Base-by-base conservation (phyloP, 2,797 vertebrate genomes). In the Pseudotriccus pelzelni region DNA sequence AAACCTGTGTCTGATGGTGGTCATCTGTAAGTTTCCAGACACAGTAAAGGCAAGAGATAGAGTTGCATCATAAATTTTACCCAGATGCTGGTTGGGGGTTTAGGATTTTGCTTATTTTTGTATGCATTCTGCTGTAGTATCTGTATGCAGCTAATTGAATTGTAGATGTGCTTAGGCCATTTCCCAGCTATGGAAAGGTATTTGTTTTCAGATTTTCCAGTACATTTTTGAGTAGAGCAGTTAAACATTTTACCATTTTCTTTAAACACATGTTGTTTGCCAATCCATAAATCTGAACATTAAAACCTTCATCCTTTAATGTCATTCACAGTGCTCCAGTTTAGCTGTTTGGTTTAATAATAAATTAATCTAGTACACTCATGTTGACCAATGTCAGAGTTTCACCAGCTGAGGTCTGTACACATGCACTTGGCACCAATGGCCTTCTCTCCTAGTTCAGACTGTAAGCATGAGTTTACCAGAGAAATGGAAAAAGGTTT, bases 171-270 rank as follows among this genome's bases (percentile, higher is more conserved):
- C 1, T 0, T 30, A 53, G 25, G 18, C 15, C 25, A 32, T 63
- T 74, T 82, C 32, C 30, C 44, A 60, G 9, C 13, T 87, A 39
- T 43, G 47, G 43, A 44, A 94, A 59, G 4, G 7, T 60, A 59
- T 14, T 67, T 84, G 23, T 43, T 94, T 94, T 60, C 34, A 56
- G 41, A 73, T 90, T 89, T 89, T 76, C 47, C 12, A n/a, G 25
- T 56, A 74, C 8, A 7, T 39, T 87, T 64, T 87, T 5, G 0
- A 87, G 73, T 5, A 77, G 3, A 62, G 34, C 22, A 85, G 78
- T 28, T 67, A 80, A 93, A 58, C 0, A 0, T 77, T 89, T 89
- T 80, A 13, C 75, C 25, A 56, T 59, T 93, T 90, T 69, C 43
- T 63, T 62, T 34, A 36, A 34, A 82, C 79, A 52, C 7, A 20